Conservation (phyloP, 2,113 vertebrate species). For the Centropus unirufus region DNA sequence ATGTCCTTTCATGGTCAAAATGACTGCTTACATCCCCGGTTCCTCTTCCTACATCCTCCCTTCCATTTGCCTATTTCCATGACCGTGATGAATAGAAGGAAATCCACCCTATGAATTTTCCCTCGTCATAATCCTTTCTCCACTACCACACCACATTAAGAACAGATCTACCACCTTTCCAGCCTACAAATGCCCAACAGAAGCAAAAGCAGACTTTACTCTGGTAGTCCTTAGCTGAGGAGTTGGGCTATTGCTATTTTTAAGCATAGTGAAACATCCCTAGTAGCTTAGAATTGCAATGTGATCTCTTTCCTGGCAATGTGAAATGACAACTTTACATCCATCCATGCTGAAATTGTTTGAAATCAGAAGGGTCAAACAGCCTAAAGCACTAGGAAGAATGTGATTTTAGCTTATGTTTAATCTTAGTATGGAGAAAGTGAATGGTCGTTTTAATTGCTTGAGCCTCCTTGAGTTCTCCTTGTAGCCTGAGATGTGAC, state of each 20-base stretch:
- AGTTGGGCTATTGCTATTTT: background rate
- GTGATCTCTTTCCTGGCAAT: background rate
- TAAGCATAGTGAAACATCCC: background rate
- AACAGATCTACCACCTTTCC: background rate
- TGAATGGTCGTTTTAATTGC: slow-evolving; percentile 15
- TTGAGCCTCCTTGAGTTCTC: slow-evolving; percentile 28
- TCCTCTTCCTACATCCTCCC: slow-evolving; percentile 28
- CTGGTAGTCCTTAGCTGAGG: background rate
- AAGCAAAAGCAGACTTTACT: background rate
- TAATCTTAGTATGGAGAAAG: slow-evolving; percentile 1
- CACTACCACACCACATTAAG: background rate
- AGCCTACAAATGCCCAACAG: background rate
- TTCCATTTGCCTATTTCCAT: background rate
- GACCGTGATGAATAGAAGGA: slow-evolving; percentile 18
- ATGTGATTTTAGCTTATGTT: slow-evolving; percentile 24
- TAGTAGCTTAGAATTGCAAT: background rate
- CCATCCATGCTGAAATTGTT: background rate
- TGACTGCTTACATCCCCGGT: background rate
- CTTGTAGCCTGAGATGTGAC: slow-evolving; percentile 19
- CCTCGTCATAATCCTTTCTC: background rate
- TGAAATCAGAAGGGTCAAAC: background rate
- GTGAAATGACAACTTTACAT: background rate
- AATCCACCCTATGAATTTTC: slow-evolving; percentile 9
- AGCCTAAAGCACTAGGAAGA: background rate
- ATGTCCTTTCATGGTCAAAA: background rate